Conservation (phyloP, 2,888 invertebrate species). For the Pristionchus maxplancki region DNA sequence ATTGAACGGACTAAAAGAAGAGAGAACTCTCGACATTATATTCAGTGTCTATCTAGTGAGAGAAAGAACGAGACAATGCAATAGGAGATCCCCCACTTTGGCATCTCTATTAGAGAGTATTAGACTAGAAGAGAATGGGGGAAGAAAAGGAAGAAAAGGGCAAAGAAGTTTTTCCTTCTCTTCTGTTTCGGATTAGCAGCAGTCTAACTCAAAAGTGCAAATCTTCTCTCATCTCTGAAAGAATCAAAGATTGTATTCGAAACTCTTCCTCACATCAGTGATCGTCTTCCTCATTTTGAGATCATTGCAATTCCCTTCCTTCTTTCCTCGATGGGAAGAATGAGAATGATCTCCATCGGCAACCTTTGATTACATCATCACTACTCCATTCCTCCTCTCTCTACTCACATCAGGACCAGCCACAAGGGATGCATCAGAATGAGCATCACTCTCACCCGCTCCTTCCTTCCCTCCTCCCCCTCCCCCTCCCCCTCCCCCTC, state of each 20-base stretch:
- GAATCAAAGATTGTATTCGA: background rate
- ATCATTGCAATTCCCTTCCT: slow-evolving; percentile 59
- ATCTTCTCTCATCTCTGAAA: background rate
- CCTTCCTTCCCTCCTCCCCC: background rate
- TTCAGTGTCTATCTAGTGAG: background rate
- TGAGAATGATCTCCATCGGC: background rate
- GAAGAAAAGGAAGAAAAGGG: slow-evolving; percentile 7
- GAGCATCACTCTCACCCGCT: background rate
- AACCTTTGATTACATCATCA: background rate
- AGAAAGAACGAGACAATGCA: background rate
- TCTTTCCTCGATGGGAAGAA: background rate
- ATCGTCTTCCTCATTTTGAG: slow-evolving; percentile 59
- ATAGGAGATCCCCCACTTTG: background rate
- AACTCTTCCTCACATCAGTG: slow-evolving; percentile 53
- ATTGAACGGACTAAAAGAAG: background rate
- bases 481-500: background rate
- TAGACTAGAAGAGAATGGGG: background rate
- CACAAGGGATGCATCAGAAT: background rate
- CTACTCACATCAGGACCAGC: background rate
- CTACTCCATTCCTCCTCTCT: background rate
- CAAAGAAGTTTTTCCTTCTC: slow-evolving; percentile 21
- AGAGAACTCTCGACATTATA: background rate
- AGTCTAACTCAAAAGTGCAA: slow-evolving; percentile 27
- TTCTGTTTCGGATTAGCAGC: slow-evolving; percentile 16
- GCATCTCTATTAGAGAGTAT: slow-evolving; percentile 2